Evolutionary conservation across 2,797 vertebrate species (phyloP), one percentile per base, ranked within the genome.

Genomic region (Siniperca undulata): DNA sequence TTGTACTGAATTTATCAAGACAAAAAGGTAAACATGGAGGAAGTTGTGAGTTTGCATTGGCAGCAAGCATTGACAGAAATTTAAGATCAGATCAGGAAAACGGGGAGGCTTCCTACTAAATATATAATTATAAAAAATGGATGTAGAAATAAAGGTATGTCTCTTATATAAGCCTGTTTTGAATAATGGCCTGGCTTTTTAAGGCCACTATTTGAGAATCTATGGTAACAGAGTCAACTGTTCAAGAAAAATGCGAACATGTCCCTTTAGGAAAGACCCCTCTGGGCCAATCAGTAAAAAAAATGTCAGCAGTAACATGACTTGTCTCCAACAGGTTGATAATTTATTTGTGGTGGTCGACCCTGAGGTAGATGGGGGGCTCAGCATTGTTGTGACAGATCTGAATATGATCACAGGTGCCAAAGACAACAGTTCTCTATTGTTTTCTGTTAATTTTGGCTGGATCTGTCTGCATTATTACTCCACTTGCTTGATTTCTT

Each of bases 241-340:
- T 36, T 53, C 4, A 19, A 46, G n/a, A 46, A 46, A 34, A 53
- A 53, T 11, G 53, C 8, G 19, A 38, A 40, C 36, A 24, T 19
- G n/a, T 48, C 34, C 3, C n/a, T 44, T 12, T 19, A 14, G 16
- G 17, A 10, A 30, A 7, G 5, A 74, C 72, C 58, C 65, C 44
- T 69, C 55, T 16, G 17, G 30, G 55, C 24, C 59, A 22, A 27
- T 56, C 22, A 14, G 0, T 13, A 16, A 42, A 38, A 46, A 10
- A 46, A 36, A 46, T 20, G 20, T 38, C 50, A 65, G 77, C 30
- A 16, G 40, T 19, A 52, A 79, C 53, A 59, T 58, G 27, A 66
- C 67, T 42, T 30, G 19, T 42, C n/a, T 56, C 34, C 44, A 40
- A 40, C 38, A 10, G 30, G 34, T 11, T 53, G 13, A 40, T 40